phyloP scores from a whole-genome alignment of 1,140 invertebrate genomes.

The Archivesica marissinica region DNA sequence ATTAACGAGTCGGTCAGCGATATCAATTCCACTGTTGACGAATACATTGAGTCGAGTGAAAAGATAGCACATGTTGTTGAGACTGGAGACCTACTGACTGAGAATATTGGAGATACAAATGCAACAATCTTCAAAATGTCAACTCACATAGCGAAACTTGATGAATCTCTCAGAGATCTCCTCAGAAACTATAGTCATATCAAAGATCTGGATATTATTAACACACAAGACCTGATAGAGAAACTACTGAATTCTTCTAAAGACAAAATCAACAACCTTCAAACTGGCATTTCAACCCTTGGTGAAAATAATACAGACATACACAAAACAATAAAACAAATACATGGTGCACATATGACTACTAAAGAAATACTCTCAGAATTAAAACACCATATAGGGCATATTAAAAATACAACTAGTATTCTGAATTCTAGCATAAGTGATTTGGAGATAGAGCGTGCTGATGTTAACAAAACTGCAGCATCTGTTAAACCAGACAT shows the following conservation, averaged over 20 bases:
- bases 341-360: constrained; percentile 8
- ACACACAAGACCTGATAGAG: not conserved
- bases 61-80: not conserved
- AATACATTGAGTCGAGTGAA: constrained; percentile 2
- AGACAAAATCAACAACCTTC: not conserved
- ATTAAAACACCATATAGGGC: constrained; percentile 35
- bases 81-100: not conserved
- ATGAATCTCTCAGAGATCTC: not conserved
- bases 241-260: not conserved
- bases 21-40: constrained; percentile 46
- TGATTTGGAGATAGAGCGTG: not conserved
- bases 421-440: not conserved
- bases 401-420: not conserved
- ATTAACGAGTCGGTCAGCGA: constrained; percentile 12
- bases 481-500: not conserved
- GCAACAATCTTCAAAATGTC: not conserved
- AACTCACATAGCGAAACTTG: not conserved
- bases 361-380: constrained; percentile 28
- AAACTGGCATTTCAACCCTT: not conserved
- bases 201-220: constrained; percentile 20
- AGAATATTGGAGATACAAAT: constrained; percentile 4
- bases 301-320: not conserved
- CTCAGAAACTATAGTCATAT: constrained; percentile 45
- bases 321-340: not conserved
- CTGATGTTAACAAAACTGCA: not conserved